phyloP scores from a whole-genome alignment of 2,888 invertebrate genomes.

The Athalia cordata region DNA sequence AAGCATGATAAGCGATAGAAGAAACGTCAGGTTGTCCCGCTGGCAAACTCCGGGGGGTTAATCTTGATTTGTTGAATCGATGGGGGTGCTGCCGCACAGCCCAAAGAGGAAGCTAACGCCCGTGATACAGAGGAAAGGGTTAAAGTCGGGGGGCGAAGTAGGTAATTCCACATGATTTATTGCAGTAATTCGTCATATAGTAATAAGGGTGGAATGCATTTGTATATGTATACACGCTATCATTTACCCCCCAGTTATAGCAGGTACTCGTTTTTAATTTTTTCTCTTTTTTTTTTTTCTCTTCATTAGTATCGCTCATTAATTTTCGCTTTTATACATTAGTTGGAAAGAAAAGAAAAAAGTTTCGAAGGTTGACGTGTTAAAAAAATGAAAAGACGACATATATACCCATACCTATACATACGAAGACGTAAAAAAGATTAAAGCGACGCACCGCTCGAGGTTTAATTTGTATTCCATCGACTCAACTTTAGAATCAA shows the following conservation, averaged over 20 bases:
- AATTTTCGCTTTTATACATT: no score
- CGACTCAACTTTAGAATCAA: slow-evolving; percentile 32
- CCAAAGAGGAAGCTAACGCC: slow-evolving; percentile 40
- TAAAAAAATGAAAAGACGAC: not conserved
- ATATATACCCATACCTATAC: not conserved
- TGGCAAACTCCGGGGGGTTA: slow-evolving; percentile 55
- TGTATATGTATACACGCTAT: slow-evolving; percentile 13
- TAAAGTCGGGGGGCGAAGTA: slow-evolving; percentile 40
- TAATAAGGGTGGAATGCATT: slow-evolving; percentile 45
- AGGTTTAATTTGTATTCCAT: slow-evolving; percentile 36
- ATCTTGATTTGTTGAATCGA: slow-evolving; percentile 56
- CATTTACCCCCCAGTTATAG: not conserved
- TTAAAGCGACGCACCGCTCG: slow-evolving; percentile 11
- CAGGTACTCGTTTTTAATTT: not conserved
- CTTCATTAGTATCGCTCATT: not conserved
- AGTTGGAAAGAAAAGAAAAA: no score
- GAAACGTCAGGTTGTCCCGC: slow-evolving; percentile 55
- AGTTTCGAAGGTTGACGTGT: no score
- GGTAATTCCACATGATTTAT: slow-evolving; percentile 60
- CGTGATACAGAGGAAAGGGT: slow-evolving; percentile 23
- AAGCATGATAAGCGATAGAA: slow-evolving; percentile 51
- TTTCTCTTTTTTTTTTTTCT: not conserved
- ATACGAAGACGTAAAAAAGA: slow-evolving; percentile 15
- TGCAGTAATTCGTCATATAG: slow-evolving; percentile 59
- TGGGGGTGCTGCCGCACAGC: slow-evolving; percentile 41